phyloP scores from a whole-genome alignment of 2,113 vertebrate species.

The Oostethus manadensis region DNA sequence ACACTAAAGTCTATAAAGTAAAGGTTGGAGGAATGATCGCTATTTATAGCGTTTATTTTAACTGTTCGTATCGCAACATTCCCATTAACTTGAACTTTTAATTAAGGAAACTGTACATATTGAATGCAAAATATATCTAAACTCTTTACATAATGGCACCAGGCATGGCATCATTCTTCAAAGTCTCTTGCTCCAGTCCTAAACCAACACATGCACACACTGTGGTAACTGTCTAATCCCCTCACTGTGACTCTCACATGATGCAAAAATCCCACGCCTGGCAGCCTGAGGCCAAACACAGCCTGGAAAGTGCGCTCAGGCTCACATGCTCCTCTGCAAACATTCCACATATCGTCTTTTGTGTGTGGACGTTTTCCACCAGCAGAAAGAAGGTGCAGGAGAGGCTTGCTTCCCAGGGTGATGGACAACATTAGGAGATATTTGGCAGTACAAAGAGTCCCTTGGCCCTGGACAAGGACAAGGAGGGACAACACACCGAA shows the following conservation, averaged over 20 bases:
- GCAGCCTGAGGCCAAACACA: slow-evolving; percentile 30
- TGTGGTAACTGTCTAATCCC: slow-evolving; percentile 62
- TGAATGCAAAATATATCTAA: no score
- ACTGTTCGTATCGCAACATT: no score
- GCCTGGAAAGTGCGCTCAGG: slow-evolving; percentile 25
- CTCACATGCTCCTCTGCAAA: slow-evolving; percentile 45
- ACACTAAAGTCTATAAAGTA: no score
- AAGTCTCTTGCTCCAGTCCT: neutral
- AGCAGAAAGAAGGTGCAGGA: slow-evolving; percentile 2
- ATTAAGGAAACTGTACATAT: no score
- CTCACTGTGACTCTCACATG: slow-evolving; percentile 80
- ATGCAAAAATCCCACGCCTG: slow-evolving; percentile 50
- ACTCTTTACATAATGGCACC: neutral
- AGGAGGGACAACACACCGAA: slow-evolving; percentile 13
- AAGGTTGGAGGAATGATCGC: no score
- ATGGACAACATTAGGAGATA: slow-evolving; percentile 51
- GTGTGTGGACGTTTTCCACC: slow-evolving; percentile 15
- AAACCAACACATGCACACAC: slow-evolving; percentile 7
- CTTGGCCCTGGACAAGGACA: slow-evolving; percentile 48
- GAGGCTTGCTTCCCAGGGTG: slow-evolving; percentile 13
- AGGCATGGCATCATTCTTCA: slow-evolving; percentile 2
- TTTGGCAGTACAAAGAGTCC: slow-evolving; percentile 26
- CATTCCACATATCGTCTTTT: neutral
- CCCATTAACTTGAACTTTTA: no score
- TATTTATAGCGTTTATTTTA: no score